Evolutionary conservation across 2,797 vertebrate genomes (phyloP).

Genomic region (Pteropus rufus): DNA sequence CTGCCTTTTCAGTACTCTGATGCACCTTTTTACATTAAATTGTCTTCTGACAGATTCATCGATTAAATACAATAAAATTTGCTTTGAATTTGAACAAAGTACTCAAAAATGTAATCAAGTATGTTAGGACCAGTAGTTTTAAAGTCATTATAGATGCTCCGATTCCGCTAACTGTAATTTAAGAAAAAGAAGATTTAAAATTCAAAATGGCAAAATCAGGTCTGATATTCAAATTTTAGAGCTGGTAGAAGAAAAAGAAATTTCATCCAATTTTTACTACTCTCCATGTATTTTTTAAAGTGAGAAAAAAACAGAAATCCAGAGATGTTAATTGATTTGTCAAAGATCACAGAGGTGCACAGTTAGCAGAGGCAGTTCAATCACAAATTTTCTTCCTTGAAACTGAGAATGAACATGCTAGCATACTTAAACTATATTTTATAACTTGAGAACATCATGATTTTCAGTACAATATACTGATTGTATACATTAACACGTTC

Average conservation of each 20-base stretch:
- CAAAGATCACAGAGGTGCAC: background rate
- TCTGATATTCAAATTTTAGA: background rate
- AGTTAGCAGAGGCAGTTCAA: background rate
- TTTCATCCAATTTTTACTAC: background rate
- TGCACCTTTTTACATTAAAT: background rate
- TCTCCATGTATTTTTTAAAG: background rate
- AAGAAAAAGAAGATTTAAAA: background rate
- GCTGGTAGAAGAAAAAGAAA: background rate
- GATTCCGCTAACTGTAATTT: conserved; percentile 5
- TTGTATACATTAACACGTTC: background rate
- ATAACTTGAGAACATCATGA: background rate
- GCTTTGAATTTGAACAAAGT: background rate
- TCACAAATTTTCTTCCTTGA: background rate
- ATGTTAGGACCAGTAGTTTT: background rate
- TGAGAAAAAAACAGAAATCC: background rate
- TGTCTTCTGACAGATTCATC: background rate
- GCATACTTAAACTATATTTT: conserved; percentile 1
- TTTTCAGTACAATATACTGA: background rate
- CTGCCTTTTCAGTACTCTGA: background rate
- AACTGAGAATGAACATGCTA: background rate
- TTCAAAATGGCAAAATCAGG: background rate
- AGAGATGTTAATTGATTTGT: background rate
- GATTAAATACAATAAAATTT: background rate
- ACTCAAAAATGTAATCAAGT: background rate
- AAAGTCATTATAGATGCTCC: background rate